phyloP scores from a whole-genome alignment of 2,797 vertebrate genomes.

The Selene dorsalis region DNA sequence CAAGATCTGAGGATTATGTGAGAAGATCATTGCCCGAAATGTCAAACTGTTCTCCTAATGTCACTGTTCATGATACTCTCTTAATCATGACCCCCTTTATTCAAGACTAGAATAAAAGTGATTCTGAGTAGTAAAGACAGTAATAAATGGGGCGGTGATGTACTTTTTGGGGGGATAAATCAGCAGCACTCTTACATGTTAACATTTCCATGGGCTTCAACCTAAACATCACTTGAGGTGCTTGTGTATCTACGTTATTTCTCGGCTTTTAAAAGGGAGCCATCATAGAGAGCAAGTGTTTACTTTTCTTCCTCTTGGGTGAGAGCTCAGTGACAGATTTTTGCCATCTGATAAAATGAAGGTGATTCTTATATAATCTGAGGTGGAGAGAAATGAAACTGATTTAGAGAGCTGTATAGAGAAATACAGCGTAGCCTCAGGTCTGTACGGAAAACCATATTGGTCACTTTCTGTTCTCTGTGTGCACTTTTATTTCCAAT shows the following conservation, averaged over 20 bases:
- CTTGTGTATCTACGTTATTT: not conserved
- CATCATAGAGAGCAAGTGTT: slow-evolving; percentile 13
- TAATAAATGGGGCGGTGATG: not conserved
- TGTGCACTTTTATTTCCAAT: slow-evolving; percentile 30
- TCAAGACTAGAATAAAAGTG: slow-evolving; percentile 21
- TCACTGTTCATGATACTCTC: slow-evolving; percentile 1
- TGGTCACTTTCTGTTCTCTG: slow-evolving; percentile 29
- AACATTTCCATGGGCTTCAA: too few relatives aligned
- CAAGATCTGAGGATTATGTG: not conserved
- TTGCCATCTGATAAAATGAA: slow-evolving; percentile 40
- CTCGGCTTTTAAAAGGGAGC: not conserved
- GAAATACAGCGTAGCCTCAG: slow-evolving; percentile 19
- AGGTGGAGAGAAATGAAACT: slow-evolving; percentile 26
- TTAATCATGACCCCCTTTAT: not conserved
- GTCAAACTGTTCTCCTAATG: not conserved
- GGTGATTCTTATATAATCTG: slow-evolving; percentile 33
- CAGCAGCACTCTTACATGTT: too few relatives aligned
- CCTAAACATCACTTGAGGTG: too few relatives aligned
- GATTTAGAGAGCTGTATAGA: slow-evolving; percentile 36
- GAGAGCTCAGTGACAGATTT: slow-evolving; percentile 30
- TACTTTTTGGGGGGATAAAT: not conserved
- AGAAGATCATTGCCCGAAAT: not conserved
- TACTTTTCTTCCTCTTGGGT: not conserved
- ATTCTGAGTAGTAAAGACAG: not conserved
- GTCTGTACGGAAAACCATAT: slow-evolving; percentile 32